These are phyloP conservation scores for Poicephalus meyeri DNA, from an alignment of 2,113 vertebrate genomes.

Conservation along the genomic window DNA sequence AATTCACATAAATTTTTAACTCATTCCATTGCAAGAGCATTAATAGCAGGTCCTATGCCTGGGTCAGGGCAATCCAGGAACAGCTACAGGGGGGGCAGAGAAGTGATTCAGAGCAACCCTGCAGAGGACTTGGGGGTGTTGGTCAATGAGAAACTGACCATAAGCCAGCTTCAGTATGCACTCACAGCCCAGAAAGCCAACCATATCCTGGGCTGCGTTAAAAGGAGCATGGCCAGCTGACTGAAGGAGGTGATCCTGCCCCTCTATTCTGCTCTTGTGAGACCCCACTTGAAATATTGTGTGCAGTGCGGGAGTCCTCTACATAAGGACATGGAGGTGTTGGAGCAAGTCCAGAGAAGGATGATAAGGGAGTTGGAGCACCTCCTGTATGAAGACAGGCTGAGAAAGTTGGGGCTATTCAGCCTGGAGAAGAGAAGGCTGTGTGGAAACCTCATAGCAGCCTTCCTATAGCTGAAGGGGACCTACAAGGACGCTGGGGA, in stretches of 20 bases:
- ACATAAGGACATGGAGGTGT: not conserved
- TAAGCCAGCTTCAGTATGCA: not conserved
- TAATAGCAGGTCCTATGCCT: not conserved
- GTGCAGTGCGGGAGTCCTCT: not conserved
- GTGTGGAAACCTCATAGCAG: not conserved
- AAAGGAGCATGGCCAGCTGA: not conserved
- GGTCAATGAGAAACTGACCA: not conserved
- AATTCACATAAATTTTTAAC: not conserved
- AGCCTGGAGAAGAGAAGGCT: not conserved
- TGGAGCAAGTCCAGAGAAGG: not conserved
- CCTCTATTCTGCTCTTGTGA: not conserved
- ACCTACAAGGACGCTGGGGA: not conserved
- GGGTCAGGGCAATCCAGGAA: not conserved
- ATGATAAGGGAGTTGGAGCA: not conserved
- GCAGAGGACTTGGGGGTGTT: not conserved
- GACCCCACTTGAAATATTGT: not conserved
- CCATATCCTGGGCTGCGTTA: not conserved
- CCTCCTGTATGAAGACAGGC: not conserved
- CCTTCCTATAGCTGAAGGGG: not conserved
- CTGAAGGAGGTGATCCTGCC: not conserved
- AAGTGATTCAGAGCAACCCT: not conserved
- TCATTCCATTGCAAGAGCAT: not conserved
- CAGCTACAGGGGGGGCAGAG: not conserved
- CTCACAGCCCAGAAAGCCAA: not conserved
- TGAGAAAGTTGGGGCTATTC: not conserved